Evolutionary conservation across 2,888 invertebrate genomes (phyloP).

Genomic region (Hedychridium roseum): DNA sequence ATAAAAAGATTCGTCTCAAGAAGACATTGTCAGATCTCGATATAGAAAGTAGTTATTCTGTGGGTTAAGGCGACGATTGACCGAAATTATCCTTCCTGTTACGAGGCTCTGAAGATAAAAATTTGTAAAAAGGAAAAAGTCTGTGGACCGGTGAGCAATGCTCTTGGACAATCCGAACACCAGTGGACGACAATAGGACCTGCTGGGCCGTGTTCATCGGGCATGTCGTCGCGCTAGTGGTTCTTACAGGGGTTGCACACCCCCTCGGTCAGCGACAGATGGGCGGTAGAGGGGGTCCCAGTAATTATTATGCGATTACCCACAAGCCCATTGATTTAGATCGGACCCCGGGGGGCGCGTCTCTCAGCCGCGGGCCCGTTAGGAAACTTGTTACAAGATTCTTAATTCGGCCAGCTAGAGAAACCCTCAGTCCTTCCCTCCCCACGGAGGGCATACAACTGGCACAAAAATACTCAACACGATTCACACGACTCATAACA

Average conservation of each 20-base stretch:
- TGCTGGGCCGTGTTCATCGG: slow-evolving; percentile 53
- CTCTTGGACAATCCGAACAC: slow-evolving; percentile 40
- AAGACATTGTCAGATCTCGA: no score
- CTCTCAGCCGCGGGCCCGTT: slow-evolving; percentile 37
- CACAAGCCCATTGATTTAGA: slow-evolving; percentile 64
- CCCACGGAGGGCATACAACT: no score
- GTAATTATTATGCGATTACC: slow-evolving; percentile 64
- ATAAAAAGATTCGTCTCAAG: no score
- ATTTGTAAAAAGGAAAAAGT: slow-evolving; percentile 25
- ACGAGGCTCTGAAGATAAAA: no score
- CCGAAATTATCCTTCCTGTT: no score
- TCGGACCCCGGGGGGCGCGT: slow-evolving; percentile 54
- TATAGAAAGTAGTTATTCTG: no score
- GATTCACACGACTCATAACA: no score
- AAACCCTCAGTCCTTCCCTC: no score
- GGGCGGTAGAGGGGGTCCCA: slow-evolving; percentile 57
- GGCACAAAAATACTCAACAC: no score
- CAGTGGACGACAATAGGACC: slow-evolving; percentile 56
- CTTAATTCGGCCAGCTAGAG: no score
- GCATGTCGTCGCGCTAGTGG: slow-evolving; percentile 39
- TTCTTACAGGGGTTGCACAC: slow-evolving; percentile 42
- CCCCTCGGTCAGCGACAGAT: slow-evolving; percentile 57
- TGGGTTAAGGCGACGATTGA: no score
- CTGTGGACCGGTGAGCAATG: slow-evolving; percentile 24
- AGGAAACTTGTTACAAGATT: slow-evolving; percentile 42